Conservation (phyloP, 30 jellyfish, hydroid and myxozoan genomes). For the Hydractinia symbiolongicarpus region DNA sequence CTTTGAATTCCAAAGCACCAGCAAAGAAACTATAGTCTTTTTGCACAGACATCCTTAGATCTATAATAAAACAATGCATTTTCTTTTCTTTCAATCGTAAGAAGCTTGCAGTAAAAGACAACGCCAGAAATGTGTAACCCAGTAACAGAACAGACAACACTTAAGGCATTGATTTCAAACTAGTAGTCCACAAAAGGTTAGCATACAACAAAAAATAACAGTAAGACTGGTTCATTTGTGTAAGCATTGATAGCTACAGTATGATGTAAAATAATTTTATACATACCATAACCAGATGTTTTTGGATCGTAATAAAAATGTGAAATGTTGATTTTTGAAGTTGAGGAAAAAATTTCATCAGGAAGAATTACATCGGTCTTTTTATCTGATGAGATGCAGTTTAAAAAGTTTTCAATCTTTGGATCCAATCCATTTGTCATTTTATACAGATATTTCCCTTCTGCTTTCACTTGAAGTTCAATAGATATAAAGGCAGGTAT, state of each 20-base stretch:
- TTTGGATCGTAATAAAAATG: constrained; percentile 13
- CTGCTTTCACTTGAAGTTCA: constrained; percentile 21
- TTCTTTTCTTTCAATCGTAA: neutral
- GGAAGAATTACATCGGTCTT: neutral
- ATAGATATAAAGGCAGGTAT: constrained; percentile 14
- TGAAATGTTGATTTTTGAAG: constrained; percentile 19
- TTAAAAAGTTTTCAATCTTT: neutral
- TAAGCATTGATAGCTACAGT: too few relatives aligned
- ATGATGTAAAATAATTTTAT: neutral
- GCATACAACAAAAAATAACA: too few relatives aligned
- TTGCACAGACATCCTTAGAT: constrained; percentile 10
- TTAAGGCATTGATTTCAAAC: too few relatives aligned
- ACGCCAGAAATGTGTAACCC: too few relatives aligned
- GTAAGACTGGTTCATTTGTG: too few relatives aligned
- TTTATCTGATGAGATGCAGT: constrained; percentile 18
- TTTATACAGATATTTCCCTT: constrained; percentile 13
- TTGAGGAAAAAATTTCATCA: neutral
- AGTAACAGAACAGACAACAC: too few relatives aligned
- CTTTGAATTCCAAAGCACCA: constrained; percentile 12
- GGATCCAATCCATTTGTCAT: constrained; percentile 22
- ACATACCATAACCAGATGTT: constrained; percentile 20
- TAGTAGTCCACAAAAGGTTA: too few relatives aligned
- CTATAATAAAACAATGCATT: neutral
- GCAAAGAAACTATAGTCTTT: neutral
- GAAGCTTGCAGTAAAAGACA: too few relatives aligned